A percentile compares a stretch with the other conserved stretches of the same genome.
These are phyloP conservation scores for Aphelinus certus DNA, from an alignment of 1,140 invertebrate species.

Conservation along the genomic window DNA sequence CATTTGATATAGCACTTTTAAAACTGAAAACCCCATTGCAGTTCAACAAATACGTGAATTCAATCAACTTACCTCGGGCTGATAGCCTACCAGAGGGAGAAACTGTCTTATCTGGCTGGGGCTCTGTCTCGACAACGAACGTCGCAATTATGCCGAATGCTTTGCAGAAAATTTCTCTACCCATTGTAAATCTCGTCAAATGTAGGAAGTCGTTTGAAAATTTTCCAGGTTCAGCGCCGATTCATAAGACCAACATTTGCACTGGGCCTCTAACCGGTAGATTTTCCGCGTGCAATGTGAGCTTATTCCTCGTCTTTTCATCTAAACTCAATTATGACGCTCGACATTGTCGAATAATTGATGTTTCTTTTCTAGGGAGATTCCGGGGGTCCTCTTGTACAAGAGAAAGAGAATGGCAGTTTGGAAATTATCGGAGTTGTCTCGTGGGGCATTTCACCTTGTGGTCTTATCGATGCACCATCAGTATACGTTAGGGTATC, in stretches of 20 bases:
- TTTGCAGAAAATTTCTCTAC: slow-evolving; percentile 51
- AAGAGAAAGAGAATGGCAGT: slow-evolving; percentile 36
- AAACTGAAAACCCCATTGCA: slow-evolving; percentile 65
- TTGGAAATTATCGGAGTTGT: slow-evolving; percentile 69
- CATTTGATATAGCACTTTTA: slow-evolving; percentile 74
- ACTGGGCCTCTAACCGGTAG: slow-evolving; percentile 69
- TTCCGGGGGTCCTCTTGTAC: slow-evolving; percentile 62
- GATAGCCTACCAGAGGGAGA: slow-evolving; percentile 48
- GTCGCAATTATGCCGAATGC: slow-evolving; percentile 37
- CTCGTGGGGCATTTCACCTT: slow-evolving; percentile 77
- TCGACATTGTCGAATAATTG: neutral
- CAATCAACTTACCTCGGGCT: slow-evolving; percentile 62
- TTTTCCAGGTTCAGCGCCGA: slow-evolving; percentile 40
- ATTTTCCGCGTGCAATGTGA: slow-evolving; percentile 69
- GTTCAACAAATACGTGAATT: slow-evolving; percentile 65
- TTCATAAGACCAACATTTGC: slow-evolving; percentile 69
- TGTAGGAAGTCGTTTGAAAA: slow-evolving; percentile 42
- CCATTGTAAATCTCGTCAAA: slow-evolving; percentile 43
- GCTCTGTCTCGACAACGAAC: slow-evolving; percentile 50
- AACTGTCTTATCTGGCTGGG: slow-evolving; percentile 65
- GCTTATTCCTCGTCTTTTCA: slow-evolving; percentile 11
- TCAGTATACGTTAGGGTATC: slow-evolving; percentile 74
- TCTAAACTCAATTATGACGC: too few species aligned
- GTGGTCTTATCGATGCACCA: slow-evolving; percentile 69
- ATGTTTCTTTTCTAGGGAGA: slow-evolving; percentile 53